Evolutionary conservation across 2,888 invertebrate species (phyloP).

Genomic region (Mayetiola destructor): DNA sequence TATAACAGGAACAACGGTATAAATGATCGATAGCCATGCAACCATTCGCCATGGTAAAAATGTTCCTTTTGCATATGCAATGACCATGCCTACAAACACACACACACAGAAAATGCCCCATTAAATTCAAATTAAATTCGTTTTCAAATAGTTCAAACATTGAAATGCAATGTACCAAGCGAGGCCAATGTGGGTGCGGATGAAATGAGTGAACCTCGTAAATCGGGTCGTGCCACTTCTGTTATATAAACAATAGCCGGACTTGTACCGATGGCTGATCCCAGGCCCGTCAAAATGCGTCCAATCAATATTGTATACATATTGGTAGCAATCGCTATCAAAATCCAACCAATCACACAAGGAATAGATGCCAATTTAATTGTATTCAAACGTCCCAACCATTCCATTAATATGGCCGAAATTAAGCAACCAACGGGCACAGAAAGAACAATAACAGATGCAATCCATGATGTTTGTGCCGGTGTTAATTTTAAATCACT

Average conservation of each 20-base stretch:
- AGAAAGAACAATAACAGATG: conserved; percentile 41
- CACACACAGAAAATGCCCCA: not conserved
- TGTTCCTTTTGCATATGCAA: conserved; percentile 41
- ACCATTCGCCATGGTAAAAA: conserved; percentile 40
- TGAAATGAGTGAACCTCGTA: conserved; percentile 44
- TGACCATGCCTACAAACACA: conserved; percentile 38
- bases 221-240: conserved; percentile 43
- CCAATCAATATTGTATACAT: conserved; percentile 40
- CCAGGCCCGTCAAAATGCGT: conserved; percentile 40
- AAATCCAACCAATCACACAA: conserved; percentile 40
- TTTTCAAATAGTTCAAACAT: not conserved
- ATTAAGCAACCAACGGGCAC: conserved; percentile 41
- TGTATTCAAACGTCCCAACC: conserved; percentile 40
- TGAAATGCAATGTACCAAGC: no score
- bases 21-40: conserved; percentile 41
- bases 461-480: conserved; percentile 41
- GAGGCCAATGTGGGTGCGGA: conserved; percentile 44
- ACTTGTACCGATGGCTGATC: conserved; percentile 42
- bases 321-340: conserved; percentile 39
- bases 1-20: conserved; percentile 38
- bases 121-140: not conserved
- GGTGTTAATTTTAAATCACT: conserved; percentile 25
- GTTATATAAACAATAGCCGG: conserved; percentile 48
- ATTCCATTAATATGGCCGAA: conserved; percentile 42
- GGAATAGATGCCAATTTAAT: conserved; percentile 43